Percentiles rank a stretch among this genome's conserved stretches.
Conservation (phyloP, 2,113 vertebrate genomes). For the Rhea americana region DNA sequence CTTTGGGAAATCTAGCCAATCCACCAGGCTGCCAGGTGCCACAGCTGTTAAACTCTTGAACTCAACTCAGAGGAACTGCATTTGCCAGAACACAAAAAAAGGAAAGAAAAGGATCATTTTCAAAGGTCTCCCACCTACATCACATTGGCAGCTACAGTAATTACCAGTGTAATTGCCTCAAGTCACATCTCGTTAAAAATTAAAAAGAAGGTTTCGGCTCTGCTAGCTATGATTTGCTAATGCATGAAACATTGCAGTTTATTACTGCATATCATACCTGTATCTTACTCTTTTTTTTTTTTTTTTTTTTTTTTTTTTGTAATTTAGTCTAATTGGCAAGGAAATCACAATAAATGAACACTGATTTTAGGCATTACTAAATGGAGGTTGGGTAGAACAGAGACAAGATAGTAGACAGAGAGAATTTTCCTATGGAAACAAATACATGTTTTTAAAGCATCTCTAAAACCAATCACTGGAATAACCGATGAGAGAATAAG, state of each 20-base stretch:
- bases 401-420: not conserved
- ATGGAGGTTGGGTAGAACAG: not conserved
- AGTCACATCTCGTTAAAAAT: slow-evolving; percentile 25
- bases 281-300: not conserved
- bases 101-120: not conserved
- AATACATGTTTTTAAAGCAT: not conserved
- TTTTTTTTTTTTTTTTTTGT: not conserved
- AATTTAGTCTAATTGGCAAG: not conserved
- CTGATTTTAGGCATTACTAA: not conserved
- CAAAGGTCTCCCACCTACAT: not conserved
- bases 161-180: slow-evolving; percentile 22
- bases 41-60: slow-evolving; percentile 25
- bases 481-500: not conserved
- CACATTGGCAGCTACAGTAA: slow-evolving; percentile 12
- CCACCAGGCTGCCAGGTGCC: not conserved
- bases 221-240: not conserved
- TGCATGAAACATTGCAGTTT: not conserved
- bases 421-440: not conserved
- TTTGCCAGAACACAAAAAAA: not conserved
- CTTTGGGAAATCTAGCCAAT: slow-evolving; percentile 8
- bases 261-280: not conserved
- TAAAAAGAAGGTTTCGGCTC: not conserved
- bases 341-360: not conserved
- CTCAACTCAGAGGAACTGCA: not conserved
- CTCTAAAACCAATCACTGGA: not conserved